These are phyloP conservation scores for Staurois parvus DNA, from an alignment of 2,797 vertebrate genomes.

Conservation along the genomic window DNA sequence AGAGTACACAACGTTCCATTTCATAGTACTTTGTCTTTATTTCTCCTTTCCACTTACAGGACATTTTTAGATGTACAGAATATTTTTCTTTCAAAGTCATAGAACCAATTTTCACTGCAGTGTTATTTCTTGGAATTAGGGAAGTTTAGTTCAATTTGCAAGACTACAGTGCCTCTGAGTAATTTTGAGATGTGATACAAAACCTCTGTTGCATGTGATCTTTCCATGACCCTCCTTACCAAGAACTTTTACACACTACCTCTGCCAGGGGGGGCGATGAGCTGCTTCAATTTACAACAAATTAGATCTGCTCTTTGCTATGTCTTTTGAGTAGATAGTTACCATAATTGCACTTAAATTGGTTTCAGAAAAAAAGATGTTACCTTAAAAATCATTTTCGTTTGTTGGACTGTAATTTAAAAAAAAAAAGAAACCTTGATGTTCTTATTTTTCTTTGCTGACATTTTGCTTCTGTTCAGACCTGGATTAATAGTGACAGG, in stretches of 20 bases:
- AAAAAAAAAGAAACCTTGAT: conserved; percentile 30
- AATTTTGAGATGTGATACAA: conserved; percentile 56
- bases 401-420: conserved; percentile 55
- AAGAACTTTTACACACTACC: conserved; percentile 46
- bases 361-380: conserved; percentile 60
- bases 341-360: conserved; percentile 62
- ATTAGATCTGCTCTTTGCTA: conserved; percentile 59
- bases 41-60: conserved; percentile 36
- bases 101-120: conserved; percentile 52
- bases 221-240: conserved; percentile 55
- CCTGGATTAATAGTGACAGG: conserved; percentile 6
- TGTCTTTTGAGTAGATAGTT: conserved; percentile 62
- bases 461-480: conserved; percentile 51
- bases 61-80: conserved; percentile 59
- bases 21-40: conserved; percentile 5
- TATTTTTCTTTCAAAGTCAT: conserved; percentile 51
- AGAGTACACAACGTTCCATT: not conserved
- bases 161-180: conserved; percentile 50
- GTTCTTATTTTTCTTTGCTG: conserved; percentile 41
- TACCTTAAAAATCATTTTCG: conserved; percentile 60
- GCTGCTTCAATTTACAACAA: conserved; percentile 55
- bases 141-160: conserved; percentile 57
- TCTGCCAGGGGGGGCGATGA: conserved; percentile 34
- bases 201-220: conserved; percentile 58
- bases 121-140: conserved; percentile 57